Evolutionary conservation across 2,888 invertebrate genomes (phyloP).

Genomic region (Spodoptera exigua): DNA sequence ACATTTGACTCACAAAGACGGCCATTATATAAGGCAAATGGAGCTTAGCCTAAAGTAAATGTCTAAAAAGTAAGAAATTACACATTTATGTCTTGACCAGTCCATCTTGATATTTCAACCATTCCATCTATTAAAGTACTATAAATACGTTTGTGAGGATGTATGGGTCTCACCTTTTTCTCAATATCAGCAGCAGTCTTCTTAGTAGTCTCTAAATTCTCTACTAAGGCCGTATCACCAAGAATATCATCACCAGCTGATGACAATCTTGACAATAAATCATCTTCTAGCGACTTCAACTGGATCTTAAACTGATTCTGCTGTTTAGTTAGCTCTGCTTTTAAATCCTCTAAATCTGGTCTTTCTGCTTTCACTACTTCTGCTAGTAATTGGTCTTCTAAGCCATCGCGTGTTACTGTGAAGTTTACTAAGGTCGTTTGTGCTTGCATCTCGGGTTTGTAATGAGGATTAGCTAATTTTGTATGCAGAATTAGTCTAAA

Average conservation of each 20-base stretch:
- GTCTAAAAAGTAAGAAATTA: too few species aligned
- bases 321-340: conserved; percentile 98
- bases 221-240: conserved; percentile 98
- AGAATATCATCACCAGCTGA: conserved; percentile 98
- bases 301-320: conserved; percentile 99
- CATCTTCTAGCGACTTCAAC: conserved; percentile 97
- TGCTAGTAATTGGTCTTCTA: conserved; percentile 98
- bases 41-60: too few species aligned
- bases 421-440: conserved; percentile 99
- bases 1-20: too few species aligned
- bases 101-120: too few species aligned
- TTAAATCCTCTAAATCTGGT: conserved; percentile 98
- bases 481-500: conserved; percentile 97
- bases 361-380: conserved; percentile 99
- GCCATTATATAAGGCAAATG: too few species aligned
- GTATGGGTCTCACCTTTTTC: conserved; percentile 90
- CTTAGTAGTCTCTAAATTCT: conserved; percentile 98
- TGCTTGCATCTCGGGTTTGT: conserved; percentile 99
- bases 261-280: conserved; percentile 95
- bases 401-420: conserved; percentile 98
- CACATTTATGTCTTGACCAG: too few species aligned
- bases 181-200: conserved; percentile 98
- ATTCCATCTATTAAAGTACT: too few species aligned
- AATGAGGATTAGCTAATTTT: conserved; percentile 98
- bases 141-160: neutral